phyloP scores from a whole-genome alignment of 1,140 invertebrate species.

The Eulimnadia texana region DNA sequence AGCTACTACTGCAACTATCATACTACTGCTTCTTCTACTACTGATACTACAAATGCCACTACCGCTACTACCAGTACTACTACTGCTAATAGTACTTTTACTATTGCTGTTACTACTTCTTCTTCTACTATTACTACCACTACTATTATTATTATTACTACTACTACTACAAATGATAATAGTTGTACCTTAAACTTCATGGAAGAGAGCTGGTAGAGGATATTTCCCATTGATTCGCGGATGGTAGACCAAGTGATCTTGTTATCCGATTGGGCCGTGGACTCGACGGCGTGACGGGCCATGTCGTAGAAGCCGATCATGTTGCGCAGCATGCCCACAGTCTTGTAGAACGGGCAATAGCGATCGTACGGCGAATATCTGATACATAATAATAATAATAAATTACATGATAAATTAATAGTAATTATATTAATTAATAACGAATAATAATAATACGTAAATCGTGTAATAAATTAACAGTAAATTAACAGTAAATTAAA shows the following conservation, averaged over 20 bases:
- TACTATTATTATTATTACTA: too few species aligned
- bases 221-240: conserved; percentile 87
- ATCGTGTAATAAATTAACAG: not conserved
- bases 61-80: too few species aligned
- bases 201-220: conserved; percentile 91
- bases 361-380: conserved; percentile 91
- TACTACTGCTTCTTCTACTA: too few species aligned
- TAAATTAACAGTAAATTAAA: not conserved
- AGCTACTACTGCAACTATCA: too few species aligned
- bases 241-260: conserved; percentile 98
- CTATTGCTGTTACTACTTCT: too few species aligned
- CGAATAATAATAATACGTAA: not conserved
- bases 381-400: conserved; percentile 21
- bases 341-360: conserved; percentile 99
- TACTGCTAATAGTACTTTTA: too few species aligned
- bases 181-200: conserved; percentile 99
- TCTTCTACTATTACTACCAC: too few species aligned
- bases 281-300: conserved; percentile 91
- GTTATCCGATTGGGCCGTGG: conserved; percentile 96
- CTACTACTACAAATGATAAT: too few species aligned
- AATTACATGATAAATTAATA: not conserved
- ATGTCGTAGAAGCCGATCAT: conserved; percentile 98
- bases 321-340: conserved; percentile 94
- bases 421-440: too few species aligned
- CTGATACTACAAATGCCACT: too few species aligned